Base-by-base conservation (phyloP, 2,888 invertebrate species). In the Acleris sparsana region DNA sequence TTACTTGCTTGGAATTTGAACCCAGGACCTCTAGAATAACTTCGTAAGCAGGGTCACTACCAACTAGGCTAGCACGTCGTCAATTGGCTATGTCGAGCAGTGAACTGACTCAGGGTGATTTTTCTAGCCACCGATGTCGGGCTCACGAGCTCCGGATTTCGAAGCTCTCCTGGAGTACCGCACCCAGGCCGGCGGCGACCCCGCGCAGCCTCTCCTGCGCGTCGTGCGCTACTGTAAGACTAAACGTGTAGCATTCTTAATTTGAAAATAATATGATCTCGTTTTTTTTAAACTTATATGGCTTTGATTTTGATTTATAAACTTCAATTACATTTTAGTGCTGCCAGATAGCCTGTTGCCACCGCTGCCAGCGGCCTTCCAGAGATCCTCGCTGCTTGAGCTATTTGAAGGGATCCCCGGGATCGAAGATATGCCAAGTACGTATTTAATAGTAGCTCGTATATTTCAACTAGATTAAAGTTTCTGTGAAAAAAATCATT, bases 211-310 rank as follows among this genome's bases (percentile, higher is more conserved):
- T 2, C 18, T 59, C 9, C 53, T 64, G 22, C 53, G 59, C 25
- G 25, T 64, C 25, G 63, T 64, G 5, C 33, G 63, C 16, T 64
- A 64, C 39, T 53, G 63, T 64, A 56, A 59, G 4, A n/a, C 17
- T 22, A 22, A 22, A 22, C 22, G 25, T 22, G 22, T 5, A 25
- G 5, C 4, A 25, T 25, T 25, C 25, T 25, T 5, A 25, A 25
- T 25, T 25, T 25, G 25, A 25, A 25, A 25, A 25, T 25, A 25
- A 25, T 25, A 25, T 5, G 25, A 7, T 29, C 29, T 29, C 29
- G 29, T 7, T 9, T 33, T 33, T 33, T 13, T 9, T n/a, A n/a
- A 39, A 39, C 39, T 39, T 39, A 0, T 13, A 39, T 13, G 13
- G 13, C 39, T 39, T 39, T 39, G 13, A 13, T 9, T 33, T 33